Conservation (phyloP, 2,888 invertebrate species). For the Diplazon laetatorius region DNA sequence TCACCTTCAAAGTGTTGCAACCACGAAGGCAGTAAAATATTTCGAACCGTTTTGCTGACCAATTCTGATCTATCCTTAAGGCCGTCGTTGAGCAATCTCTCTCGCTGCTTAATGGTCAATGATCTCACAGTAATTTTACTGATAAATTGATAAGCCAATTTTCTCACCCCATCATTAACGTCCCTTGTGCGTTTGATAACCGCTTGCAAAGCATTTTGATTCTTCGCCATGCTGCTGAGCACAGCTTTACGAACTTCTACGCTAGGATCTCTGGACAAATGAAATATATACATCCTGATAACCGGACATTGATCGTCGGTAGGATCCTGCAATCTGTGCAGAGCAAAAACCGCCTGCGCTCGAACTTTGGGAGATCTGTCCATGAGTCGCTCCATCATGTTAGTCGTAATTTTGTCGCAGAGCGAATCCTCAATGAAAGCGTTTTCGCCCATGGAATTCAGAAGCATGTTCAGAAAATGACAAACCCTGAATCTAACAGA, state of each 20-base stretch:
- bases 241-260: conserved; percentile 89
- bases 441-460: conserved; percentile 89
- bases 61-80: conserved; percentile 85
- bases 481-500: conserved; percentile 89
- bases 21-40: conserved; percentile 89
- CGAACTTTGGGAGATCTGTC: conserved; percentile 91
- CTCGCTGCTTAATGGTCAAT: conserved; percentile 87
- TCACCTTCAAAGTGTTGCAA: conserved; percentile 88
- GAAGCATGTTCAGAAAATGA: conserved; percentile 89
- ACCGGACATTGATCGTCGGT: conserved; percentile 89
- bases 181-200: conserved; percentile 90
- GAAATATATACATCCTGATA: conserved; percentile 88
- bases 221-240: conserved; percentile 89
- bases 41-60: conserved; percentile 83
- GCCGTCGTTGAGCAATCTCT: conserved; percentile 86
- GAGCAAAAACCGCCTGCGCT: conserved; percentile 90
- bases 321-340: conserved; percentile 92
- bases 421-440: conserved; percentile 90
- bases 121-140: conserved; percentile 84
- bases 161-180: conserved; percentile 90
- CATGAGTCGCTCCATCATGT: conserved; percentile 87
- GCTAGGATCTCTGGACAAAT: conserved; percentile 89
- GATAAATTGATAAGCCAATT: conserved; percentile 83
- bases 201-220: conserved; percentile 87
- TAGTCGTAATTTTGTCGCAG: conserved; percentile 88